Percentiles rank a stretch among this genome's conserved stretches.
Conservation (phyloP, 2,797 vertebrate species). For the Caiman crocodilus region DNA sequence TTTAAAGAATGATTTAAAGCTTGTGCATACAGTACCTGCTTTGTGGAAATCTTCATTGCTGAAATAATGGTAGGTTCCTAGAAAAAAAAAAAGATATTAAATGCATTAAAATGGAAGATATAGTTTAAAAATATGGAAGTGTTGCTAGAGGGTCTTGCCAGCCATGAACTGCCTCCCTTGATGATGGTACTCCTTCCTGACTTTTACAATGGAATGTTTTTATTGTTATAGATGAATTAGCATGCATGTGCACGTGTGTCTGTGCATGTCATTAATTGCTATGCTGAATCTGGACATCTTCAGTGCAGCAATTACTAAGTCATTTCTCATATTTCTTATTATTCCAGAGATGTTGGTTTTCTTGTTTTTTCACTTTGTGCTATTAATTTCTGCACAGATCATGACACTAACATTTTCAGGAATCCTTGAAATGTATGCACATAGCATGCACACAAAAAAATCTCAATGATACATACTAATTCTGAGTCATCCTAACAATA, state of each 20-base stretch:
- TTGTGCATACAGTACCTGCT: slow-evolving; percentile 89
- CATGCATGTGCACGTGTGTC: background rate
- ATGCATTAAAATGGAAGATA: slow-evolving; percentile 18
- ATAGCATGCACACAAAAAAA: background rate
- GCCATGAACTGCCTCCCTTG: background rate
- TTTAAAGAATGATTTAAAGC: slow-evolving; percentile 60
- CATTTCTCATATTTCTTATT: background rate
- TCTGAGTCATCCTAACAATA: too few relatives aligned
- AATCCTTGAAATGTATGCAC: background rate
- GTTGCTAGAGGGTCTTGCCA: background rate
- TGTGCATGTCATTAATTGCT: background rate
- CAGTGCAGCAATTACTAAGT: background rate
- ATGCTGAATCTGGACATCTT: background rate
- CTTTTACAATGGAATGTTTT: background rate
- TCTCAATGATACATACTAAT: background rate
- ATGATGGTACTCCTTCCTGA: background rate
- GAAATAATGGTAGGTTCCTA: slow-evolving; percentile 93
- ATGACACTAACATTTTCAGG: background rate
- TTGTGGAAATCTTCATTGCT: slow-evolving; percentile 97
- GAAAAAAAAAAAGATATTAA: background rate
- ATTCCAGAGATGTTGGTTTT: background rate
- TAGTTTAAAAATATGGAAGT: background rate
- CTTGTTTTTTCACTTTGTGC: background rate
- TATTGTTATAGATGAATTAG: background rate
- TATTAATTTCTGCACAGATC: background rate